Conservation (phyloP, 2,113 vertebrate genomes). For the Struthio camelus region DNA sequence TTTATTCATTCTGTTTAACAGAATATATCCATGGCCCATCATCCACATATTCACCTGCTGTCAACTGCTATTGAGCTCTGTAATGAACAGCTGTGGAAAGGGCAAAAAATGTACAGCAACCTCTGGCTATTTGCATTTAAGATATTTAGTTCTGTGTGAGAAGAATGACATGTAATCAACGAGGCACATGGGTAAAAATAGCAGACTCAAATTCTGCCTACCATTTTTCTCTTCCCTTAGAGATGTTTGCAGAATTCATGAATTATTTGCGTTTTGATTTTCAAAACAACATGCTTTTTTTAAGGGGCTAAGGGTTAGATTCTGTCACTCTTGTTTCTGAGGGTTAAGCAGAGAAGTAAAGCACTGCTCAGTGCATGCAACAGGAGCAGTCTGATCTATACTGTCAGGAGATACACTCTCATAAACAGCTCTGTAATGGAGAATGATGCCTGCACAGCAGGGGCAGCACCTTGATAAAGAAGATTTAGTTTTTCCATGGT, state of each 20-base stretch:
- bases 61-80: constrained; percentile 62
- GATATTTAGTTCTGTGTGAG: constrained; percentile 59
- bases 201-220: constrained; percentile 16
- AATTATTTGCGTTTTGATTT: constrained; percentile 53
- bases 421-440: background rate
- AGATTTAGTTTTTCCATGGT: background rate
- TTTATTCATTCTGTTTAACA: constrained; percentile 78
- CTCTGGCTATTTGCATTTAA: constrained; percentile 72
- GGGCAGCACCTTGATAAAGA: background rate
- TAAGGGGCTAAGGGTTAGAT: background rate
- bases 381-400: background rate
- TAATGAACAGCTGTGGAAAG: constrained; percentile 72
- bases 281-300: constrained; percentile 20
- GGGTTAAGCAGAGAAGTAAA: background rate
- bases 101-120: constrained; percentile 46
- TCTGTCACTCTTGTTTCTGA: background rate
- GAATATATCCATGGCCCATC: constrained; percentile 69
- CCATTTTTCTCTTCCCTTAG: constrained; percentile 11
- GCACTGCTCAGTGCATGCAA: background rate
- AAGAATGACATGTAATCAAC: constrained; percentile 55
- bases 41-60: constrained; percentile 71
- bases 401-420: background rate
- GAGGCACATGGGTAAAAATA: constrained; percentile 23
- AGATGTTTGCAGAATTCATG: constrained; percentile 35
- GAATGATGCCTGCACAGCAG: background rate